Evolutionary conservation across 2,113 vertebrate species (phyloP).

Genomic region (Lepidothrix coronata): DNA sequence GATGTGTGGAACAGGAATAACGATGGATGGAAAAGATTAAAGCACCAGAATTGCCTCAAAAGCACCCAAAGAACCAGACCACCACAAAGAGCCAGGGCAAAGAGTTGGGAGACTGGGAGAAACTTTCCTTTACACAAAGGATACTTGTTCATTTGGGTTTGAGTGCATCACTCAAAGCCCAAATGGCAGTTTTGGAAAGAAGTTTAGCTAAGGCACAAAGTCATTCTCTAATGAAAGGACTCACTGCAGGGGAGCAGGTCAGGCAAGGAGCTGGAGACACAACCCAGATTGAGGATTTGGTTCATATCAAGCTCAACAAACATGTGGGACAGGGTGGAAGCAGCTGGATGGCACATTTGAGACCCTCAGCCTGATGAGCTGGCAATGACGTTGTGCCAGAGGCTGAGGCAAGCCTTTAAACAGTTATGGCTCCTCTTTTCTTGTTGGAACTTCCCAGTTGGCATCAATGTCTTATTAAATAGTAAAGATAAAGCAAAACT

Average conservation of each 20-base stretch:
- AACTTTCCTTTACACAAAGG: neutral
- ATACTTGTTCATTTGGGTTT: neutral
- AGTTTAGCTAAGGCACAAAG: neutral
- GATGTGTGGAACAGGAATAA: neutral
- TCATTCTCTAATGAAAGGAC: neutral
- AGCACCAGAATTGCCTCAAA: neutral
- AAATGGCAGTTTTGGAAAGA: neutral
- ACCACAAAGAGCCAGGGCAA: neutral
- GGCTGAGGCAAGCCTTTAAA: neutral
- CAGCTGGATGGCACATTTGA: accelerated
- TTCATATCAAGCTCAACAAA: neutral
- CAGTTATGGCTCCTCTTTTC: neutral
- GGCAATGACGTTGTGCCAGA: accelerated
- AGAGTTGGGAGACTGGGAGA: neutral
- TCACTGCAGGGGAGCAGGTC: neutral
- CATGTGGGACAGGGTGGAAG: accelerated
- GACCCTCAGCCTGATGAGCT: neutral
- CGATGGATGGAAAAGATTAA: neutral
- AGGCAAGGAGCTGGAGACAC: neutral
- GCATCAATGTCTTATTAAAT: neutral
- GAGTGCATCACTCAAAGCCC: neutral
- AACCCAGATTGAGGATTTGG: accelerated
- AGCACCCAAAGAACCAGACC: neutral
- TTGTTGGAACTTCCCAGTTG: neutral
- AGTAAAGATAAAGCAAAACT: neutral